Base-by-base conservation (phyloP, 2,888 invertebrate genomes). In the Fissipunctia ypsillon region DNA sequence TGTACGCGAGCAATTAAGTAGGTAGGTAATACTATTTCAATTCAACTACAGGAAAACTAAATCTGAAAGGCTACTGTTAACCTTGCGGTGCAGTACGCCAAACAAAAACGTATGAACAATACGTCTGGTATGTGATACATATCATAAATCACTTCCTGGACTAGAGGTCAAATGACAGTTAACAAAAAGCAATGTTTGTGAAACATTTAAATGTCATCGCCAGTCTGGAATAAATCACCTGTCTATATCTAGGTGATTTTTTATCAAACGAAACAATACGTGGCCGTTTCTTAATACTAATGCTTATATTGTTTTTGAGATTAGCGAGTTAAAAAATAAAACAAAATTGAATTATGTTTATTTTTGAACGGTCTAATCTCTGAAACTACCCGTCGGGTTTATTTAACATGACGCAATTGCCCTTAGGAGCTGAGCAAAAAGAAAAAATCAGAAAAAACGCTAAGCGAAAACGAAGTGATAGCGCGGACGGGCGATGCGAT, bases 101-200 rank as follows among this genome's bases (percentile, higher is more conserved):
- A 66, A 77, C 70, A 81, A 76, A 78, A 69, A 45, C 48, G 25
- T 41, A 35, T n/a, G 9, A 65, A 72, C 59, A 80, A 83, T 68
- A 59, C 14, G 31, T 52, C 54, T 75, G 28, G 31, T 28, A 10
- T 22, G 28, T 71, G 67, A 71, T 71, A 68, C 52, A n/a, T 77
- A 77, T 82, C 82, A 41, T 38, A 28, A n/a, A 31, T 50, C 78
- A 78, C 65, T 69, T 69, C 63, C 61, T 43, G 38, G 48, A 48
- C 52, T 73, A 54, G 73, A 66, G 69, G 66, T 66, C 83, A 48
- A 43, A 66, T 43, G 43, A 78, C 41, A 56, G 68, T 25, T 57
- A 19, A 54, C 38, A 71, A 71, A 81, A 81, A 67, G 25, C n/a
- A 10, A 31, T 61, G 19, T n/a, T 48, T 57, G 19, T 25, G 28